These are phyloP conservation scores for Leptinotarsa undecemlineata DNA, from an alignment of 1,140 invertebrate genomes.

Conservation along the genomic window DNA sequence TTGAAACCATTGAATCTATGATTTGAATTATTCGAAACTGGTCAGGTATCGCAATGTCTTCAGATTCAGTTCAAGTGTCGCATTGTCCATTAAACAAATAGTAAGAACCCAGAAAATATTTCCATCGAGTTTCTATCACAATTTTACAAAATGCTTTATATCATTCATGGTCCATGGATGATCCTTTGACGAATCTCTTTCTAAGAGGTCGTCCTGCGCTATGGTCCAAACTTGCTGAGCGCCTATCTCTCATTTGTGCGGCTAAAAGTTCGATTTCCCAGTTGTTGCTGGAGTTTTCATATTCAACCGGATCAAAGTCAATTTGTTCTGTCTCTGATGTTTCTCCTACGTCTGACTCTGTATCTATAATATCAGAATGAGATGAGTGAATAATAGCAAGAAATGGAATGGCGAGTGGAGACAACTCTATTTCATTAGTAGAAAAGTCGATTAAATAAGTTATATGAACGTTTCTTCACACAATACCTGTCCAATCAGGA, in stretches of 20 bases:
- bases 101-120: neutral
- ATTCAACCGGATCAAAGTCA: constrained; percentile 44
- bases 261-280: constrained; percentile 53
- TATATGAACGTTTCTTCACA: too few species aligned
- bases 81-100: neutral
- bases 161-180: constrained; percentile 39
- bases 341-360: constrained; percentile 40
- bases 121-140: constrained; percentile 19
- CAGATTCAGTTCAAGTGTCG: neutral
- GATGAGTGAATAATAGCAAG: constrained; percentile 26
- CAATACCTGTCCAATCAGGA: too few species aligned
- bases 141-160: constrained; percentile 32
- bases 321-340: constrained; percentile 36
- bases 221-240: constrained; percentile 51
- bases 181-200: constrained; percentile 34
- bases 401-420: too few species aligned
- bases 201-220: constrained; percentile 36
- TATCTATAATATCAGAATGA: constrained; percentile 31
- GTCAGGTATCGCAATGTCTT: neutral
- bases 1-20: too few species aligned
- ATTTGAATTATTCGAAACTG: neutral
- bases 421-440: too few species aligned
- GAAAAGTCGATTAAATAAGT: too few species aligned
- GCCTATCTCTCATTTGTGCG: constrained; percentile 48
- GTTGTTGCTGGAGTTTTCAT: constrained; percentile 48